Evolutionary conservation across 2,888 invertebrate genomes (phyloP), one percentile per base, ranked within the genome.

Genomic region (Stenolophus ochropezus): DNA sequence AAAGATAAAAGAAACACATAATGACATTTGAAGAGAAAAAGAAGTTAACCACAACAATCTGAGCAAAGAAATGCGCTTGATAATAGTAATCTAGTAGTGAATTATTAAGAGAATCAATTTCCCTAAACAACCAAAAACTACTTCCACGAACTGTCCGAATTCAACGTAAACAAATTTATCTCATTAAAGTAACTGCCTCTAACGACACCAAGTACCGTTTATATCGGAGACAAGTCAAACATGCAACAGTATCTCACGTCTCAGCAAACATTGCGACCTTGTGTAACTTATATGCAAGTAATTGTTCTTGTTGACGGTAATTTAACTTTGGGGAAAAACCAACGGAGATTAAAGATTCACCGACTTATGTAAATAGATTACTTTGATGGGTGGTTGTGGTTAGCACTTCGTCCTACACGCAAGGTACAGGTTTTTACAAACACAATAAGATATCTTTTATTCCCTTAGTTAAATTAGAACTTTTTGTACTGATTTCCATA

Each of bases 121-220:
- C 14, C 56, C 4, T 61, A 61, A 61, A 61, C 61, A 61, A 61
- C 61, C 25, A 25, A 61, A 61, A 61, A 61, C 23, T 23, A 14
- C n/a, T 61, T 61, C 61, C 23, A 61, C 25, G 61, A 61, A 61
- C 23, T 61, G 61, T 61, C 25, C 61, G 61, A 25, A 61, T 61
- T 61, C 25, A 25, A 61, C 61, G 61, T 61, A 61, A 61, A 61
- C 61, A 61, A 23, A 61, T 21, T 61, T 25, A 21, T 61, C 61
- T 61, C 61, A 61, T 61, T 61, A 61, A 61, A 61, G n/a, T 61
- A 61, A 61, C 61, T 61, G 25, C 61, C 61, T 6, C 61, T 61
- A 61, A 61, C 23, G 61, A 61, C 61, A 11, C 25, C 21, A 61
- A 61, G 25, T n/a, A 61, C 25, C 61, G 61, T 61, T 61, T 61